Evolutionary conservation across 2,888 invertebrate species (phyloP), one percentile per base, ranked within the genome.

Genomic region (Apotomis turbidana): DNA sequence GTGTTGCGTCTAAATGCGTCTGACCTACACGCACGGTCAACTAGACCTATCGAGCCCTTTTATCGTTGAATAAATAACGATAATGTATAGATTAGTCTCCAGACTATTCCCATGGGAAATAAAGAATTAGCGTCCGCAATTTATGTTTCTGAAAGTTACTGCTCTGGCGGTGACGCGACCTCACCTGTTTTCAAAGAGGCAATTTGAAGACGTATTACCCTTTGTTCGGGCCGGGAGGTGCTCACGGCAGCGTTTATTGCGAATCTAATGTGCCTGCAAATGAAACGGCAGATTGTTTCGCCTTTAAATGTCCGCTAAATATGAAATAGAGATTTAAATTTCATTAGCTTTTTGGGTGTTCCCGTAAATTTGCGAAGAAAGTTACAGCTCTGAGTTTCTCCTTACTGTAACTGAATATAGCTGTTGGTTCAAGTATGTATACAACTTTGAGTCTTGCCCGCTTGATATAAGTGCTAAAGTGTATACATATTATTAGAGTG

Each of bases 101-200:
- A 41, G 27, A 27, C 49, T 44, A 38, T 36, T 41, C 51, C 36
- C 49, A 49, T 77, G 80, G 76, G 82, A 87, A 85, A 86, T 87
- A 88, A 90, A 90, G 85, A 78, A 74, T 82, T 83, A 87, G 80
- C 87, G 87, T 90, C 88, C 86, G 82, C 78, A 77, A 83, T 85
- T 85, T 85, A 83, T 82, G 80, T 81, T 83, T 86, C 77, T 82
- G 85, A 82, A 83, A 90, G 87, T 87, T 87, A 88, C 87, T 83
- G 84, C 83, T 72, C 82, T 79, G 84, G 76, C 81, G 84, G 81
- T 82, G 87, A 86, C 85, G 83, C 85, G 86, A 85, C 84, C 87
- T 87, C 90, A 91, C 88, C 87, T 90, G 90, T 86, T 89, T 79
- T 85, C 83, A 82, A 87, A 88, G 89, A 87, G 86, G 83, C 87